Conservation (phyloP, 2,888 invertebrate species). For the Epirrita christyi region DNA sequence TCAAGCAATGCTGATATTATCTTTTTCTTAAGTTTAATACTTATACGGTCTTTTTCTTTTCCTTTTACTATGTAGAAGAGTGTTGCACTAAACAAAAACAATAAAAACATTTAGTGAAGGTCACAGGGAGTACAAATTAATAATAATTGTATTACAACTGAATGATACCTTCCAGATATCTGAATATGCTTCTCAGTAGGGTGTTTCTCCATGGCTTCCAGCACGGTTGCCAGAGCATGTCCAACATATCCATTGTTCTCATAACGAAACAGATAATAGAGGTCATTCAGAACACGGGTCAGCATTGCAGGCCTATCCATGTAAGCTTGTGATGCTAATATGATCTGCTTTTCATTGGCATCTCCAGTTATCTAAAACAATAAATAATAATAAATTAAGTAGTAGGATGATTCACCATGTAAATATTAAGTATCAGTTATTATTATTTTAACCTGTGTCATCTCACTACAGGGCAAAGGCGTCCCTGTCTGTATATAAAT, state of each 20-base stretch:
- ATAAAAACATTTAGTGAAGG: conserved; percentile 5
- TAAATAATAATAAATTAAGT: no score
- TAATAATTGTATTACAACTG: neutral
- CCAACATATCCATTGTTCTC: conserved; percentile 91
- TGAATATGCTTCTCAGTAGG: conserved; percentile 95
- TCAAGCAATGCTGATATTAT: conserved; percentile 93
- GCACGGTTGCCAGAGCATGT: conserved; percentile 91
- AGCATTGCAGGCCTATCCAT: conserved; percentile 93
- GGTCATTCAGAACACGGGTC: conserved; percentile 93
- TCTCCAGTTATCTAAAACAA: conserved; percentile 92
- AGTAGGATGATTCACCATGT: no score
- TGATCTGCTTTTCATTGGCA: conserved; percentile 94
- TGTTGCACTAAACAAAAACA: conserved; percentile 89
- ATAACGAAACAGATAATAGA: conserved; percentile 94
- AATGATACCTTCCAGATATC: conserved; percentile 92
- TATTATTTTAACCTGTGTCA: no score
- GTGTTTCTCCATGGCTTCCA: conserved; percentile 96
- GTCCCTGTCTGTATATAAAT: no score
- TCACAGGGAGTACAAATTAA: neutral
- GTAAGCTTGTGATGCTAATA: conserved; percentile 93
- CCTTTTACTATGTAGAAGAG: conserved; percentile 97
- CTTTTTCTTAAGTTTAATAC: conserved; percentile 89
- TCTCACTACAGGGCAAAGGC: no score
- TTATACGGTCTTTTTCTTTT: conserved; percentile 90
- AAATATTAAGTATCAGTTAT: no score